Percentiles rank a stretch among this genome's conserved stretches.
Conservation (phyloP, 64 coral and sea anemone species). For the Catalaphyllia jardinei region DNA sequence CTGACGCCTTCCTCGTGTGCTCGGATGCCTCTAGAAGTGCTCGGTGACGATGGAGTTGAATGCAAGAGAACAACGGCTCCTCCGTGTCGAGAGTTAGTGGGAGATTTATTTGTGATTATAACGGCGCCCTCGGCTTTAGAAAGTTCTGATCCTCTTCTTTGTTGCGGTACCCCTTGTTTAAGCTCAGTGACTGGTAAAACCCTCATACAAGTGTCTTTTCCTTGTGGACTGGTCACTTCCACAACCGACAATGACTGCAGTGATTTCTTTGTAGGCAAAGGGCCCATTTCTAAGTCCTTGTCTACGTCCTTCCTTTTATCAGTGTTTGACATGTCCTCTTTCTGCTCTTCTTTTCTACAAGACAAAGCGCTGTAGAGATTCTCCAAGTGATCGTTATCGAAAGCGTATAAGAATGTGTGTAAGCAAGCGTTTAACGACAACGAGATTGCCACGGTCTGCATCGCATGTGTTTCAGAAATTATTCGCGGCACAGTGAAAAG, state of each 20-base stretch:
- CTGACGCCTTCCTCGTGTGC: conserved; percentile 68
- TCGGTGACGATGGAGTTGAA: conserved; percentile 71
- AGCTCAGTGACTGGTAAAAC: conserved; percentile 2
- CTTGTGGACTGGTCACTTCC: not conserved
- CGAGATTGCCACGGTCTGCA: conserved; percentile 78
- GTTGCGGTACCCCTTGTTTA: not conserved
- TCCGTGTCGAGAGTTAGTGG: conserved; percentile 40
- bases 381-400: conserved; percentile 84
- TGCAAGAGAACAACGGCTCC: conserved; percentile 75
- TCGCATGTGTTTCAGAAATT: conserved; percentile 66
- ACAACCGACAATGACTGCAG: not conserved
- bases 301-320: not conserved
- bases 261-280: conserved; percentile 21
- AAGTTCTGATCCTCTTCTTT: conserved; percentile 55
- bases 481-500: conserved; percentile 66
- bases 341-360: conserved; percentile 54
- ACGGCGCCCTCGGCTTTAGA: conserved; percentile 81
- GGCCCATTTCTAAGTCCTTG: conserved; percentile 27
- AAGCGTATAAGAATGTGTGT: conserved; percentile 87
- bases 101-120: conserved; percentile 75
- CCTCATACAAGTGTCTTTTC: not conserved
- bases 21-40: conserved; percentile 35
- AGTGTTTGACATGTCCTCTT: not conserved
- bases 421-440: conserved; percentile 83
- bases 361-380: conserved; percentile 80